A percentile compares a stretch with the other conserved stretches of the same genome.
Conservation (phyloP, 1,140 invertebrate genomes). For the Apocrypta bakeri region DNA sequence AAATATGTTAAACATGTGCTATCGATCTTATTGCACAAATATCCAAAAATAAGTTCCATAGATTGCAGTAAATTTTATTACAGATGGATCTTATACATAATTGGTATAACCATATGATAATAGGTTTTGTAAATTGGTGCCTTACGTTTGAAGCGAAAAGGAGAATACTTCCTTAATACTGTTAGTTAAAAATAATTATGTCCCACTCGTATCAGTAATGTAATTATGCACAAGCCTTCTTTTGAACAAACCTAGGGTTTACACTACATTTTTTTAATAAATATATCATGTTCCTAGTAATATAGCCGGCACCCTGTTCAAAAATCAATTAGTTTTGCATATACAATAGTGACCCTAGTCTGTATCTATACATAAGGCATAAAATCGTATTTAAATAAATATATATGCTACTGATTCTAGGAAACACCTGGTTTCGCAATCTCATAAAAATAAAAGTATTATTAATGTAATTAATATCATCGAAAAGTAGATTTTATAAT, state of each 20-base stretch:
- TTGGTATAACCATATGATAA: neutral
- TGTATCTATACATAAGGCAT: neutral
- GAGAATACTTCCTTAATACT: conserved; percentile 51
- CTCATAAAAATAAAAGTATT: neutral
- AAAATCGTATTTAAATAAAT: conserved; percentile 10
- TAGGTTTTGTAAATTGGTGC: conserved; percentile 4
- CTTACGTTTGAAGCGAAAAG: conserved; percentile 46
- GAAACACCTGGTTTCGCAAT: neutral
- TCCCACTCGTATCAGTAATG: neutral
- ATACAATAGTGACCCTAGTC: neutral
- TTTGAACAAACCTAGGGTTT: neutral
- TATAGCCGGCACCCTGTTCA: neutral
- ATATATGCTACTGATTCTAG: neutral
- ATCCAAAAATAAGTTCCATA: conserved; percentile 27
- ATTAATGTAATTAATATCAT: neutral
- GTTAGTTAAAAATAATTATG: conserved; percentile 44
- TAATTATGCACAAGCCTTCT: neutral
- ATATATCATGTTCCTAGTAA: neutral
- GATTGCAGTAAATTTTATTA: conserved; percentile 13
- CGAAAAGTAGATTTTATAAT: neutral
- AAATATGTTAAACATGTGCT: conserved; percentile 16
- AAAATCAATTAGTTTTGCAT: neutral
- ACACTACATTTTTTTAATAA: neutral
- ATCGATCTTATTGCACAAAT: conserved; percentile 46
- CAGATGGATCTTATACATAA: too few relatives aligned